phyloP scores from a whole-genome alignment of 1,140 invertebrate genomes.

The Bombus consobrinus region DNA sequence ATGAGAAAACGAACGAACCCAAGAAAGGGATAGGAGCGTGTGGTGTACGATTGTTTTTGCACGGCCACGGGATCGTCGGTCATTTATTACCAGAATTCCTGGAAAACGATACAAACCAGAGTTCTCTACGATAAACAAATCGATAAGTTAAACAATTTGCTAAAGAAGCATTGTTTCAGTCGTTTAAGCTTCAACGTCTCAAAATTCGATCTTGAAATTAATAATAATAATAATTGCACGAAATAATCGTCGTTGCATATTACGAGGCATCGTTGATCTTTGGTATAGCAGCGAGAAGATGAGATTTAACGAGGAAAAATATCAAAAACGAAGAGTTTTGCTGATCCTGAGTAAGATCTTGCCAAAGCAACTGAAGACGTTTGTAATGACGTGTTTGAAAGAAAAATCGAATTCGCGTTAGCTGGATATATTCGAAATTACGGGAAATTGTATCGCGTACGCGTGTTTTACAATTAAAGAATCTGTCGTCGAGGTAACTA shows the following conservation, averaged over 20 bases:
- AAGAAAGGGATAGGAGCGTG: slow-evolving; percentile 45
- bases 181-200: no score
- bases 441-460: not conserved
- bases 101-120: not conserved
- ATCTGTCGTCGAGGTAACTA: slow-evolving; percentile 9
- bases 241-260: no score
- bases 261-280: no score
- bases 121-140: no score
- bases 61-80: slow-evolving; percentile 47
- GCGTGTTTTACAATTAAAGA: not conserved
- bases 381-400: not conserved
- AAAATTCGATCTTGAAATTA: no score
- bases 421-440: not conserved
- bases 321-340: no score
- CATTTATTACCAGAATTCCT: slow-evolving; percentile 63
- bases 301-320: no score
- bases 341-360: not conserved
- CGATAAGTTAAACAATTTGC: no score
- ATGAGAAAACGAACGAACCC: slow-evolving; percentile 66
- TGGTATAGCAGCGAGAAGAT: no score
- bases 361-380: no score
- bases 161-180: no score
- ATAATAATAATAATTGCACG: no score
- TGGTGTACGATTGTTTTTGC: slow-evolving; percentile 65
- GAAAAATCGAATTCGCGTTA: not conserved